These are phyloP conservation scores for Metopolophium dirhodum DNA, from an alignment of 1,140 invertebrate species.

Conservation along the genomic window DNA sequence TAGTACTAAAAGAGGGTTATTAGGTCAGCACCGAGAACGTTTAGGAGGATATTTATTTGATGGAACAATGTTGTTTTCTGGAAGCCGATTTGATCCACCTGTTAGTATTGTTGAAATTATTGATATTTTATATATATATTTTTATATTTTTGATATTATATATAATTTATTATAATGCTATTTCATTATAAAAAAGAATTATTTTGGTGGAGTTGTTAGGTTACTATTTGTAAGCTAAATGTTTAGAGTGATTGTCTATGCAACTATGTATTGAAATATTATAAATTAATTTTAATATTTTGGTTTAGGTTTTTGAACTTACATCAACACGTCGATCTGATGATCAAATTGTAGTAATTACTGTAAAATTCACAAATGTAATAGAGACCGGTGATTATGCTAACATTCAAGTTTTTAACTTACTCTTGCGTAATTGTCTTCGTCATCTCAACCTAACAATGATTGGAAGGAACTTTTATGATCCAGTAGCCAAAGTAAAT, in stretches of 20 bases:
- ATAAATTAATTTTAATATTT: constrained; percentile 23
- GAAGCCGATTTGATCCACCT: constrained; percentile 51
- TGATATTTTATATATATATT: too few relatives aligned
- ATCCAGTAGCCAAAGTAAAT: constrained; percentile 70
- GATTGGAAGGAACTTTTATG: constrained; percentile 81
- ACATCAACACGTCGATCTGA: constrained; percentile 62
- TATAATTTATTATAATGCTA: too few relatives aligned
- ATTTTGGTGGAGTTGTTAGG: too few relatives aligned
- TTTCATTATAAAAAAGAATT: too few relatives aligned
- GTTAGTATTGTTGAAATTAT: constrained; percentile 4
- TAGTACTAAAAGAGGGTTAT: constrained; percentile 68
- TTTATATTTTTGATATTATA: too few relatives aligned
- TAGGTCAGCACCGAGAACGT: constrained; percentile 67
- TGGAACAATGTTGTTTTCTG: constrained; percentile 65
- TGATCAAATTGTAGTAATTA: constrained; percentile 62
- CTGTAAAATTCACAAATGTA: constrained; percentile 62
- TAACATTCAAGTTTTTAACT: constrained; percentile 75
- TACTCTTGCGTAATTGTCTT: constrained; percentile 76
- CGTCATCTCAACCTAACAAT: constrained; percentile 70
- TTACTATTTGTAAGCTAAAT: too few relatives aligned
- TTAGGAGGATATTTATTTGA: constrained; percentile 69
- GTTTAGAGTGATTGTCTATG: background rate
- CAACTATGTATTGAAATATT: background rate
- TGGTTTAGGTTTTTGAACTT: constrained; percentile 62
- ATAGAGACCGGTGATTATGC: constrained; percentile 63